A percentile compares a stretch with the other conserved stretches of the same genome.
Evolutionary conservation across 2,797 vertebrate genomes (phyloP).

Genomic region (Loriculus beryllinus): DNA sequence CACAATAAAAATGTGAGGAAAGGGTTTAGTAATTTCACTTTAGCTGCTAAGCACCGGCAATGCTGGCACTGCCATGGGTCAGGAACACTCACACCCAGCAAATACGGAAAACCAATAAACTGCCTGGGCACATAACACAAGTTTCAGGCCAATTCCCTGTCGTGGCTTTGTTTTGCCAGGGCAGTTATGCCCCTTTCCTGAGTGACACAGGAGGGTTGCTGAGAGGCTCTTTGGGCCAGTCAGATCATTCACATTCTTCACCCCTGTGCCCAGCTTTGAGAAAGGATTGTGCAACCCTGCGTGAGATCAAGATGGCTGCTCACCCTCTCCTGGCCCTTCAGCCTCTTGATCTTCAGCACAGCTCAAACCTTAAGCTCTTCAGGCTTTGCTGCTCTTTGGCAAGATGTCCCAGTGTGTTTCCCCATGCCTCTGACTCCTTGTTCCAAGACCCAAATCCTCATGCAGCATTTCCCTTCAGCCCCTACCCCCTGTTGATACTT

Average conservation of each 20-base stretch:
- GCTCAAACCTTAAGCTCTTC: not conserved
- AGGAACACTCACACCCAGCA: not conserved
- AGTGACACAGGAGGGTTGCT: not conserved
- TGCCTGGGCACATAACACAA: not conserved
- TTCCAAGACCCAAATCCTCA: not conserved
- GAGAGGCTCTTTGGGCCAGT: not conserved
- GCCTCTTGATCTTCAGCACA: not conserved
- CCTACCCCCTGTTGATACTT: rapidly evolving
- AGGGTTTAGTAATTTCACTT: not conserved
- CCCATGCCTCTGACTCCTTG: not conserved
- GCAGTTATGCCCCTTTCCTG: not conserved
- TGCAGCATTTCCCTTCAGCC: not conserved
- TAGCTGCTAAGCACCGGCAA: rapidly evolving
- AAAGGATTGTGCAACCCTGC: not conserved
- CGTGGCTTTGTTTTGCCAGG: not conserved
- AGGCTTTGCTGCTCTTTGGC: not conserved
- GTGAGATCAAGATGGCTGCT: not conserved
- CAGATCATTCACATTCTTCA: not conserved
- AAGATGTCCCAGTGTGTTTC: not conserved
- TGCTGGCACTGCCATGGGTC: not conserved
- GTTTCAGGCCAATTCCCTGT: not conserved
- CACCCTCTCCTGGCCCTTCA: not conserved
- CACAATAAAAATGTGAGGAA: not conserved
- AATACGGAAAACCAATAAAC: not conserved
- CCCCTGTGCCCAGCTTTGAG: not conserved